phyloP scores from a whole-genome alignment of 1,140 invertebrate genomes.

The Anastrepha obliqua region DNA sequence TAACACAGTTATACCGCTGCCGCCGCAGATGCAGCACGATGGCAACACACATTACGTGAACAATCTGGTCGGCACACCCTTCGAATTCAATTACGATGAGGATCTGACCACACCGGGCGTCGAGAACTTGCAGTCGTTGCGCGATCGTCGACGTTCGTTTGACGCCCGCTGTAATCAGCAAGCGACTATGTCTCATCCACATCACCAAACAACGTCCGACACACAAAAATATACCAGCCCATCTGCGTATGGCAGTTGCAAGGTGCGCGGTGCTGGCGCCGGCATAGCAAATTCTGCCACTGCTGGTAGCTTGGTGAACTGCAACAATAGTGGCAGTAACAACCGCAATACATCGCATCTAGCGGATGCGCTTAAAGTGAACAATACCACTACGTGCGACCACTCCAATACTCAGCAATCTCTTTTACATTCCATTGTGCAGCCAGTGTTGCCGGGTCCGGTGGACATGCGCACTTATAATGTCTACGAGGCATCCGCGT shows the following conservation, averaged over 20 bases:
- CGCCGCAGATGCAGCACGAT: conserved; percentile 70
- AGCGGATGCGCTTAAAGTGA: conserved; percentile 47
- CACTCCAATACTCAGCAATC: conserved; percentile 56
- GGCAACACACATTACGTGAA: conserved; percentile 75
- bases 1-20: conserved; percentile 64
- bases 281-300: conserved; percentile 39
- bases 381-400: conserved; percentile 58
- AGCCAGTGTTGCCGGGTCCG: conserved; percentile 85
- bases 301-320: conserved; percentile 51
- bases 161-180: conserved; percentile 79
- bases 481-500: conserved; percentile 76
- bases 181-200: conserved; percentile 14
- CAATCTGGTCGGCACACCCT: conserved; percentile 89
- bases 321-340: conserved; percentile 27
- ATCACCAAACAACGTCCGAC: conserved; percentile 66
- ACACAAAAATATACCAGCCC: conserved; percentile 62
- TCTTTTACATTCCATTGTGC: conserved; percentile 75
- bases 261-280: conserved; percentile 51
- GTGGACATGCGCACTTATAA: conserved; percentile 92
- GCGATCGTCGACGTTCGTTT: conserved; percentile 86
- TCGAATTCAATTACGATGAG: conserved; percentile 90
- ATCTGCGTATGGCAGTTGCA: conserved; percentile 68
- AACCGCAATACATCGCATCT: conserved; percentile 16
- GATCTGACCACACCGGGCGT: conserved; percentile 83
- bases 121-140: conserved; percentile 86